Conservation (phyloP, 2,888 invertebrate genomes). For the Crematogaster levior region DNA sequence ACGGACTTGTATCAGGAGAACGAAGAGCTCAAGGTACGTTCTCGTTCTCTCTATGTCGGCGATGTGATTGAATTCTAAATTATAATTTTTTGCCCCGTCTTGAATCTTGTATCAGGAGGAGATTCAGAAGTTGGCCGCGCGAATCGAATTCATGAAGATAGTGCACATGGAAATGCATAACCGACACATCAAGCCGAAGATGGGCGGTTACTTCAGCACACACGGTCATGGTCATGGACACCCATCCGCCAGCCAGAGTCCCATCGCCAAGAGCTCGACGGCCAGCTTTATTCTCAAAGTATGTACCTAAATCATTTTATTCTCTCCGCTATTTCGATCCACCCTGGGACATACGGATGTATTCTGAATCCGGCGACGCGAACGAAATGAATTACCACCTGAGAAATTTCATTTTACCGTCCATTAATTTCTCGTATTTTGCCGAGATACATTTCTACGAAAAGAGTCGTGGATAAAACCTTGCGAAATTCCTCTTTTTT, state of each 20-base stretch:
- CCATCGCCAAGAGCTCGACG: constrained; percentile 79
- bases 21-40: constrained; percentile 93
- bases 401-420: not conserved
- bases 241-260: constrained; percentile 78
- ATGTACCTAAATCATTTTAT: constrained; percentile 67
- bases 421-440: not conserved
- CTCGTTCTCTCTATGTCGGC: not conserved
- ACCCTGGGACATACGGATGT: not conserved
- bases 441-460: not conserved
- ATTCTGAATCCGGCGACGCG: not conserved
- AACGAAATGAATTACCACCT: not conserved
- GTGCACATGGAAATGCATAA: constrained; percentile 98
- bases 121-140: constrained; percentile 95
- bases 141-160: constrained; percentile 97
- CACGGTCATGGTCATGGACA: constrained; percentile 77
- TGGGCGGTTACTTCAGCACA: constrained; percentile 93
- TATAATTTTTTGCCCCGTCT: not conserved
- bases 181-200: constrained; percentile 93
- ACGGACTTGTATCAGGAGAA: constrained; percentile 96
- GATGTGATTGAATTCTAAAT: not conserved
- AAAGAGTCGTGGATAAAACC: not conserved
- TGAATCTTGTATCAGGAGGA: constrained; percentile 91
- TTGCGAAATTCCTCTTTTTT: not conserved
- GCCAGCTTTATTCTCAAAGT: constrained; percentile 81
- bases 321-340: not conserved